Conservation (phyloP, 1,140 invertebrate genomes). For the Heliothis virescens region DNA sequence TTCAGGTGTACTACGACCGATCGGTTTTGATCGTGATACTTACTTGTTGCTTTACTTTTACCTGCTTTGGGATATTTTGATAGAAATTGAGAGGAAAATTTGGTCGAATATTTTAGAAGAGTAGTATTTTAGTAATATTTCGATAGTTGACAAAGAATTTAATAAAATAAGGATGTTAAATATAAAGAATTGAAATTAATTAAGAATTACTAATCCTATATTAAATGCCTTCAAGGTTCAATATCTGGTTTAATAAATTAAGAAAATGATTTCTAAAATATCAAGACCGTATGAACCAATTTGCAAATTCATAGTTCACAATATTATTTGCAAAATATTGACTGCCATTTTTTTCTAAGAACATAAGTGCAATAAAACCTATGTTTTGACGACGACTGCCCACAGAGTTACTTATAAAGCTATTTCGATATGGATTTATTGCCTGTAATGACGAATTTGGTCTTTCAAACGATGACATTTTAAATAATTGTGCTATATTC, state of each 20-base stretch:
- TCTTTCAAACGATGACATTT: slow-evolving; percentile 36
- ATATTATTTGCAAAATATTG: slow-evolving; percentile 10
- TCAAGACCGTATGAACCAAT: not conserved
- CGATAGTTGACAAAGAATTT: too few relatives aligned
- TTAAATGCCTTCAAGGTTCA: not conserved
- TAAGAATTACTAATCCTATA: too few relatives aligned
- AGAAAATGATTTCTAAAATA: not conserved
- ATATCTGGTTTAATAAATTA: not conserved
- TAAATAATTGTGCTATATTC: slow-evolving; percentile 40
- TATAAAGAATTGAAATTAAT: too few relatives aligned
- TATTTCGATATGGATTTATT: slow-evolving; percentile 49
- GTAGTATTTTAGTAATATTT: too few relatives aligned
- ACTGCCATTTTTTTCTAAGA: slow-evolving; percentile 43
- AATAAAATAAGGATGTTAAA: too few relatives aligned
- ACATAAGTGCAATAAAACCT: slow-evolving; percentile 36
- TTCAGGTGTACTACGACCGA: slow-evolving; percentile 4
- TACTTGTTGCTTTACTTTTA: slow-evolving; percentile 6
- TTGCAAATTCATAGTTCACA: slow-evolving; percentile 16
- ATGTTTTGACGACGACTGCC: slow-evolving; percentile 59
- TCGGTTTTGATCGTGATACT: slow-evolving; percentile 3
- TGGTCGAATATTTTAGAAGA: too few relatives aligned
- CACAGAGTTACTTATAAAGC: slow-evolving; percentile 51
- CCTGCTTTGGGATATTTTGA: too few relatives aligned
- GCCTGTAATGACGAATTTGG: slow-evolving; percentile 32
- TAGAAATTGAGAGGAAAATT: too few relatives aligned